Evolutionary conservation across 1,140 invertebrate genomes (phyloP).

Genomic region (Drosophila ambigua): DNA sequence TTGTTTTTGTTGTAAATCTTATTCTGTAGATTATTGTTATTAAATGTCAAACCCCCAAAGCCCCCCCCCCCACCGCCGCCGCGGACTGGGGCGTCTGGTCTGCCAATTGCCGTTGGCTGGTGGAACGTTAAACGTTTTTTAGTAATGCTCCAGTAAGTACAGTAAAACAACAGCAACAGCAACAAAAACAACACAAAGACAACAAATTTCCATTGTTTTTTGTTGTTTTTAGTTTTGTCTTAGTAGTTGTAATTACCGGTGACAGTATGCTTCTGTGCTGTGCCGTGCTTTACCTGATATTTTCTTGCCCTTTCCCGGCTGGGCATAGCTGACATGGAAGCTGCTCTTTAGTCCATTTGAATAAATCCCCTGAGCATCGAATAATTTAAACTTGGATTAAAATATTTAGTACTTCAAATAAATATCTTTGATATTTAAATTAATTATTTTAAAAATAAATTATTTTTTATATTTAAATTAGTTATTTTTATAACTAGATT

Average conservation of each 20-base stretch:
- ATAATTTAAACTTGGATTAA: no score
- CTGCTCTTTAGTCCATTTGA: no score
- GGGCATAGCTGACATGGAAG: no score
- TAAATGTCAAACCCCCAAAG: constrained; percentile 39
- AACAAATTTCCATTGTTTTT: constrained; percentile 33
- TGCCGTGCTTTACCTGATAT: constrained; percentile 24
- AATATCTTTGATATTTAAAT: no score
- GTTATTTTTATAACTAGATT: no score
- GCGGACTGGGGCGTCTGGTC: constrained; percentile 5
- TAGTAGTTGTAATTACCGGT: constrained; percentile 44
- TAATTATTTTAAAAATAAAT: no score
- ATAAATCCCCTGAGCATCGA: no score
- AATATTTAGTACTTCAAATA: no score
- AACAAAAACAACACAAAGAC: not conserved
- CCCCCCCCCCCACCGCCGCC: constrained; percentile 10
- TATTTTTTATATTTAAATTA: no score
- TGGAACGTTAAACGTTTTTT: constrained; percentile 67
- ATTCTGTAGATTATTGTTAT: constrained; percentile 59
- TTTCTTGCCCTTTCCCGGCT: not conserved
- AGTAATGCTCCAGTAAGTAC: constrained; percentile 69
- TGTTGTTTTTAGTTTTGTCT: constrained; percentile 40
- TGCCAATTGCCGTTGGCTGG: constrained; percentile 43
- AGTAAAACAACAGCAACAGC: constrained; percentile 6
- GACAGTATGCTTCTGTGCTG: constrained; percentile 21
- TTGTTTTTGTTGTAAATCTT: constrained; percentile 19